Percentiles rank a stretch among this genome's conserved stretches.
These are phyloP conservation scores for Deroplatys truncata DNA, from an alignment of 2,888 invertebrate species.

Conservation along the genomic window DNA sequence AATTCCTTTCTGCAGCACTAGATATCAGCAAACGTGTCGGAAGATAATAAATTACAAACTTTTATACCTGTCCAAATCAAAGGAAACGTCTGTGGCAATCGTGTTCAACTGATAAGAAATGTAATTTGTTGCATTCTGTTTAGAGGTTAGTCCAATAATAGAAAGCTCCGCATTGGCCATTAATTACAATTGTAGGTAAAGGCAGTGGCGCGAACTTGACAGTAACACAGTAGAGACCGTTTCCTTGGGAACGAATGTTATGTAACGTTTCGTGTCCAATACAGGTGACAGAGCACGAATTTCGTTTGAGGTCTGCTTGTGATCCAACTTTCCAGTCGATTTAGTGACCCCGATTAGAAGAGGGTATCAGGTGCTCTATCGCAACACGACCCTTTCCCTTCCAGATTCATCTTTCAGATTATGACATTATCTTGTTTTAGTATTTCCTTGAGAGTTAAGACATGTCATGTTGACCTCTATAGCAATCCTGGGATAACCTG, in stretches of 20 bases:
- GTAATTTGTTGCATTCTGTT: neutral
- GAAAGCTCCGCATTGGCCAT: neutral
- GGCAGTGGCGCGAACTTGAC: neutral
- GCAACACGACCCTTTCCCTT: neutral
- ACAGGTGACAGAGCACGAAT: neutral
- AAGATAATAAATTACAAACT: neutral
- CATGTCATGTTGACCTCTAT: neutral
- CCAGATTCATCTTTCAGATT: neutral
- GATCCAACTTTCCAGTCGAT: neutral
- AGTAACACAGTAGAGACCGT: neutral
- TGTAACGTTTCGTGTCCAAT: neutral
- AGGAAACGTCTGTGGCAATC: neutral
- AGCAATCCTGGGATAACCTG: too few species aligned
- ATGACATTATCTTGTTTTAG: neutral
- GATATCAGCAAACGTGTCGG: neutral
- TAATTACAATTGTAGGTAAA: neutral
- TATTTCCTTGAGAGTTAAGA: neutral
- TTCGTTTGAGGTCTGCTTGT: neutral
- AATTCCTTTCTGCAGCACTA: neutral
- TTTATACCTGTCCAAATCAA: neutral
- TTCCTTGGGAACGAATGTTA: neutral
- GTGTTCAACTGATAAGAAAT: neutral
- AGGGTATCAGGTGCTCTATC: neutral
- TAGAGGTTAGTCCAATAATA: neutral
- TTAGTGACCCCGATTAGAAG: neutral